Base-by-base conservation (phyloP, 1,140 invertebrate species). In the Cotesia vestalis region DNA sequence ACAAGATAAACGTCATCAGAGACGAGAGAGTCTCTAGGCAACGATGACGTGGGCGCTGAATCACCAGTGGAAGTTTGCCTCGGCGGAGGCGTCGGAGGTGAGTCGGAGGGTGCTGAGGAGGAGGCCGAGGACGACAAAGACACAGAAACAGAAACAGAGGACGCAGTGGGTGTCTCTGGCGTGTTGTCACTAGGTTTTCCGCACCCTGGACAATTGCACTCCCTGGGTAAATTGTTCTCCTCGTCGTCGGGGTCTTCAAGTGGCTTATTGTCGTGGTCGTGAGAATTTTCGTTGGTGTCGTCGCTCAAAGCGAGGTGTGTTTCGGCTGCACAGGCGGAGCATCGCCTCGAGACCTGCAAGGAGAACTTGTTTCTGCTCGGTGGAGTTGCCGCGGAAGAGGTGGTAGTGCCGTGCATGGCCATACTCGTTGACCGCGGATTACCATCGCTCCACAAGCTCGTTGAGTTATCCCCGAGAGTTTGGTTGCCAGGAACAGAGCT, bases 81-180 rank as follows among this genome's bases (percentile, higher is more conserved):
- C 57, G 80, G 79, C 71, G 81, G 81, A 72, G 81, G 83, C 36
- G 80, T 86, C 59, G 85, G 82, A 71, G 84, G 79, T 62, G 79
- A 78, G 40, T 81, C 85, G 63, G 74, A 76, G 46, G 79, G 79
- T 69, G 79, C 78, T 53, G 79, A 78, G 8, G 63, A 68, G 35
- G 51, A 53, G n/a, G 66, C 17, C 57, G n/a, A 68, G 35, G 75
- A 68, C 20, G 75, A 63, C 14, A 69, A 53, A 12, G 72, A 70
- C 1, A 57, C 66, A 55, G 69, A 68, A 8, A 64, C 35, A 34
- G 64, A 55, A 11, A 46, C 55, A 34, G 51, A 40, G 4, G 57
- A 38, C 51, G 57, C 55, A n/a, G 53, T 36, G 17, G 27, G 27
- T 27, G 27, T 27, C 27, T 27, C 27, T 27, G 27, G 27, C 2